Conservation (phyloP, 2,797 vertebrate genomes). For the Tapirus indicus region DNA sequence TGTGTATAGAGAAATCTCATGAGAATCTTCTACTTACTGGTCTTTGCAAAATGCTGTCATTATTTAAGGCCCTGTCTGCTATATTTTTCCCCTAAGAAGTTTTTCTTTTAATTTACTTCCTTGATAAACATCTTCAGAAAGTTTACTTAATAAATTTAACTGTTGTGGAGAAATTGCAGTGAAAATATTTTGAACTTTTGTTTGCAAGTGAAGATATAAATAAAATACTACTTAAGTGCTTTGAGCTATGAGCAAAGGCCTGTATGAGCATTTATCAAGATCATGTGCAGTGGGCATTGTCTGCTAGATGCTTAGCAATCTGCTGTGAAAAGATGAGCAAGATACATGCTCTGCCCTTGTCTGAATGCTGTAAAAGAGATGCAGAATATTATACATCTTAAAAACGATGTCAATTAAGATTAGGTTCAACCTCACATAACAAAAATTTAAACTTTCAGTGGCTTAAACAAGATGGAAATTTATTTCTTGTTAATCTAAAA, state of each 20-base stretch:
- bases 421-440: background rate
- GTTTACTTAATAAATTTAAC: constrained; percentile 40
- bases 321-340: background rate
- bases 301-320: background rate
- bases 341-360: background rate
- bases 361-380: background rate
- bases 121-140: background rate
- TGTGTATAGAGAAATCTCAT: background rate
- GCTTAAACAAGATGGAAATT: background rate
- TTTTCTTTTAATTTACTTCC: constrained; percentile 24
- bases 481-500: constrained; percentile 27
- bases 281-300: background rate
- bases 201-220: constrained; percentile 26
- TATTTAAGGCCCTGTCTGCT: constrained; percentile 22
- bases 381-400: background rate
- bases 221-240: background rate
- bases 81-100: background rate
- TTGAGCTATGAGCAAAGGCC: background rate
- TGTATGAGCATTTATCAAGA: background rate
- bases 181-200: constrained; percentile 32
- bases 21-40: background rate
- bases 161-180: background rate
- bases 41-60: constrained; percentile 1
- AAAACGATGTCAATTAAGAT: background rate
- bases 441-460: constrained; percentile 8